Evolutionary conservation across 2,113 vertebrate genomes (phyloP), one percentile per base, ranked within the genome.

Genomic region (Hippocampus mohnikei): DNA sequence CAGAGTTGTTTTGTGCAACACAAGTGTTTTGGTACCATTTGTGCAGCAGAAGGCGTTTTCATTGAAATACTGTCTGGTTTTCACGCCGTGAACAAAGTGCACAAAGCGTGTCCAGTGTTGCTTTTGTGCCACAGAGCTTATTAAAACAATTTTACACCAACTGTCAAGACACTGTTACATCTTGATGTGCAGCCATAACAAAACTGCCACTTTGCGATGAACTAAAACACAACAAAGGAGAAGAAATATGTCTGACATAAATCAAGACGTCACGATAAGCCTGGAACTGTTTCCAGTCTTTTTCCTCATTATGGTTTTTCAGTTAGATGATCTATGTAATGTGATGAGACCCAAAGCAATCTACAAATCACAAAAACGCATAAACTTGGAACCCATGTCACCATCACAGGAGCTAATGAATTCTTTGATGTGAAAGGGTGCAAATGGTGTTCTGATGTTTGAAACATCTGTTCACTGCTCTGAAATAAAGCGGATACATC

Each of bases 21-120:
- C 23, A 5, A 13, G 13, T 56, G 11, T 23, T 13, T 5, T 27
- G 10, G 20, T 76, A 69, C 74, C 64, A 72, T 78, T 73, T 81
- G 69, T 78, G 72, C n/a, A 27, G 60, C 74, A 76, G 29, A 79
- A 33, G 50, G 70, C 29, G 50, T 2, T 75, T 75, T 77, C 13
- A 71, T 58, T 61, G 27, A 71, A 78, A 70, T 64, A 60, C 64
- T 59, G 61, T 78, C 23, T 76, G 3, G 72, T 78, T 81, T 79
- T 70, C 15, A 27, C 13, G 15, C 42, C 27, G 27, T 59, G 42
- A 72, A 81, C 55, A 64, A 44, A 44, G 12, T 42, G 29, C 72
- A 76, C 55, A 65, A 66, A 69, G 59, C 56, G 16, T 18, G 68
- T 56, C 27, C 15, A 11, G 64, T 1, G 56, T 64, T 62, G 65